phyloP scores from a whole-genome alignment of 2,888 invertebrate genomes.

The Perdita meconis region DNA sequence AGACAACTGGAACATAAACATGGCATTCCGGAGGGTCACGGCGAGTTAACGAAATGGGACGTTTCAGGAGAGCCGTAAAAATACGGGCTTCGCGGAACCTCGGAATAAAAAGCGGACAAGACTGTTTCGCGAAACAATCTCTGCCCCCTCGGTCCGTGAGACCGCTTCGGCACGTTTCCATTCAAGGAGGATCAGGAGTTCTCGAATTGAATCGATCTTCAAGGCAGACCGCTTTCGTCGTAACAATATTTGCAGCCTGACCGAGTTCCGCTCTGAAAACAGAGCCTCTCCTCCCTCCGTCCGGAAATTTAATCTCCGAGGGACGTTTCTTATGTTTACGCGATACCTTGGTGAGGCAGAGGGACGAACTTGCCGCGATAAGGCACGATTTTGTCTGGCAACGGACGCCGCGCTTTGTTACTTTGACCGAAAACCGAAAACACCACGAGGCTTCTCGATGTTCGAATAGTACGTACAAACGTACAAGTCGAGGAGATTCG shows the following conservation, averaged over 20 bases:
- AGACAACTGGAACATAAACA: slow-evolving; percentile 13
- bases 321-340: background rate
- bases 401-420: background rate
- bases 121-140: background rate
- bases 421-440: background rate
- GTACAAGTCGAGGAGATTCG: slow-evolving; percentile 21
- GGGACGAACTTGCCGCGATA: background rate
- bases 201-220: background rate
- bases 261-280: background rate
- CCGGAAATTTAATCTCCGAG: slow-evolving; percentile 7
- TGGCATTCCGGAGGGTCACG: background rate
- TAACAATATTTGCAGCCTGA: background rate
- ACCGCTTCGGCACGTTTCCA: background rate
- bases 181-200: background rate
- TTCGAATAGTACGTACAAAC: background rate
- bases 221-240: background rate
- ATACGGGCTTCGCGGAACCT: background rate
- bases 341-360: background rate
- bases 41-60: background rate
- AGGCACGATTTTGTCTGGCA: slow-evolving; percentile 17
- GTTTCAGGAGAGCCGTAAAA: background rate
- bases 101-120: background rate
- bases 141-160: background rate
- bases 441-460: background rate
- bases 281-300: background rate